Conservation (phyloP, 2,797 vertebrate genomes). For the Propithecus deckenii region DNA sequence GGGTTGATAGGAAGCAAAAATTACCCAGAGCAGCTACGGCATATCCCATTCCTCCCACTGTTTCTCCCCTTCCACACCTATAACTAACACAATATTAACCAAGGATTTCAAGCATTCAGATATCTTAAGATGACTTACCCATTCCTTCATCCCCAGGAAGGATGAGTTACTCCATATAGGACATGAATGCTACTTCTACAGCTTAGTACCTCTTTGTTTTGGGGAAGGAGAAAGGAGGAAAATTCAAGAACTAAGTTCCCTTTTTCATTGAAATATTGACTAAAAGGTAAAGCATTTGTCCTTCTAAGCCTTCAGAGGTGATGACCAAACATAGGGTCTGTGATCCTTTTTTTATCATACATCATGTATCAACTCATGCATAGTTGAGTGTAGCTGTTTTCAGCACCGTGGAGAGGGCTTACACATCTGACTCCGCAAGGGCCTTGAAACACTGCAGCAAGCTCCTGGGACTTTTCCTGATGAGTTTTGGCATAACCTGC, state of each 20-base stretch:
- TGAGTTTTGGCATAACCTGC: neutral
- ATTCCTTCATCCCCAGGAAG: neutral
- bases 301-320: neutral
- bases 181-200: neutral
- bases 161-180: neutral
- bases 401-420: conserved; percentile 56
- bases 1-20: neutral
- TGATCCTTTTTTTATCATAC: neutral
- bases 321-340: neutral
- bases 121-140: neutral
- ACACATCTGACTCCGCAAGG: neutral
- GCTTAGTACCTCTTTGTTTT: neutral
- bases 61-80: neutral
- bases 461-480: neutral
- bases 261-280: neutral
- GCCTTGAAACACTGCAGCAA: neutral
- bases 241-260: neutral
- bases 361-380: too few relatives aligned
- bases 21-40: neutral
- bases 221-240: neutral
- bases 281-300: neutral
- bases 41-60: neutral
- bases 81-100: neutral
- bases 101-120: neutral
- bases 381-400: neutral